These are phyloP conservation scores for Drosophila fungiperda DNA, from an alignment of 2,888 invertebrate genomes.

Conservation along the genomic window DNA sequence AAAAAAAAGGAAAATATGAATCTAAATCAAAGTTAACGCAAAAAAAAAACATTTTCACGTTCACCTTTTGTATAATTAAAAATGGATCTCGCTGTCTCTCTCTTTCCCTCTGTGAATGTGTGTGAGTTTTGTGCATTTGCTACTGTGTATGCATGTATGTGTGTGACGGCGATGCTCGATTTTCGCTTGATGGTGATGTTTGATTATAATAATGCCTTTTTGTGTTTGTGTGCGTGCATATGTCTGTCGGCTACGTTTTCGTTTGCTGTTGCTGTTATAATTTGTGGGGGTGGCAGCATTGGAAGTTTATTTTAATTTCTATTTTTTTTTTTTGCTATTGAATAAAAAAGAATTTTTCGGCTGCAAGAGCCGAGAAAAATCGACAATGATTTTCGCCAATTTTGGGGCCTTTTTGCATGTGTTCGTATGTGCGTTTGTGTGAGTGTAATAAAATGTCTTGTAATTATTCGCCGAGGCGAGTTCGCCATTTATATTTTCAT, in stretches of 20 bases:
- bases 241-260: constrained; percentile 46
- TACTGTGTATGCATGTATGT: constrained; percentile 34
- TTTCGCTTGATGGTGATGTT: constrained; percentile 71
- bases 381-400: constrained; percentile 42
- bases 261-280: constrained; percentile 43
- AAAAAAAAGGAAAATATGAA: constrained; percentile 30
- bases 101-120: constrained; percentile 5
- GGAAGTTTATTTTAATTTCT: constrained; percentile 38
- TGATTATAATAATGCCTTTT: constrained; percentile 71
- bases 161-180: constrained; percentile 62
- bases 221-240: constrained; percentile 32
- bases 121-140: constrained; percentile 55
- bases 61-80: constrained; percentile 69
- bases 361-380: neutral
- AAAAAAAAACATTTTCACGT: constrained; percentile 45
- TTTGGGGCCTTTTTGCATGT: constrained; percentile 32
- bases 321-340: constrained; percentile 26
- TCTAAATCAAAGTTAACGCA: constrained; percentile 38
- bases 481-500: constrained; percentile 75
- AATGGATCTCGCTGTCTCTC: constrained; percentile 61
- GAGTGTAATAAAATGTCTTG: constrained; percentile 60
- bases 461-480: constrained; percentile 61
- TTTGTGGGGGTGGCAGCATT: constrained; percentile 42
- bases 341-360: constrained; percentile 48
- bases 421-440: constrained; percentile 12